phyloP scores from a whole-genome alignment of 2,888 invertebrate genomes.

The Pandemis corylana region DNA sequence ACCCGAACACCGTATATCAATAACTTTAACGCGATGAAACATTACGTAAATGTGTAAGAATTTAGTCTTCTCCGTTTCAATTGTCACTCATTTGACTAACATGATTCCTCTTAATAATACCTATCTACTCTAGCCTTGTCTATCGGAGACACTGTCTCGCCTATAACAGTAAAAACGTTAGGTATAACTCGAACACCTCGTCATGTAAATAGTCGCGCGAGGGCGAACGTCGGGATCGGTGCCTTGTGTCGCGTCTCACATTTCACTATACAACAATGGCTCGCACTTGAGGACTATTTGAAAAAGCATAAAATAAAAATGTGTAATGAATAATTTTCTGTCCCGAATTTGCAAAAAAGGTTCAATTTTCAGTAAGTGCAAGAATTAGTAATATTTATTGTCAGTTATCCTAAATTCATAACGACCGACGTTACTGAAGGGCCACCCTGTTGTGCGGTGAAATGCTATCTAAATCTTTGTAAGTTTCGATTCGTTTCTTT shows the following conservation, averaged over 20 bases:
- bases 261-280: constrained; percentile 14
- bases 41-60: constrained; percentile 80
- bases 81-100: constrained; percentile 79
- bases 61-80: constrained; percentile 84
- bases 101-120: constrained; percentile 75
- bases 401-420: constrained; percentile 79
- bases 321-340: background rate
- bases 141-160: constrained; percentile 80
- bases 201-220: constrained; percentile 47
- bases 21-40: constrained; percentile 79
- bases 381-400: constrained; percentile 77
- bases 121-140: constrained; percentile 84
- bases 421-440: constrained; percentile 57
- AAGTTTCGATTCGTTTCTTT: constrained; percentile 47
- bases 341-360: background rate
- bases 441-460: constrained; percentile 69
- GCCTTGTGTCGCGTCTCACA: constrained; percentile 8
- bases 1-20: constrained; percentile 75
- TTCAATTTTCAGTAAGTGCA: constrained; percentile 50
- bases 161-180: constrained; percentile 77
- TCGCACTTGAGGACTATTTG: constrained; percentile 16
- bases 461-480: constrained; percentile 42
- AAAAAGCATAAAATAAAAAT: constrained; percentile 4
- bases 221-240: constrained; percentile 4
- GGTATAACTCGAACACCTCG: constrained; percentile 65